Evolutionary conservation across 2,113 vertebrate genomes (phyloP).

Genomic region (Bombycilla garrulus): DNA sequence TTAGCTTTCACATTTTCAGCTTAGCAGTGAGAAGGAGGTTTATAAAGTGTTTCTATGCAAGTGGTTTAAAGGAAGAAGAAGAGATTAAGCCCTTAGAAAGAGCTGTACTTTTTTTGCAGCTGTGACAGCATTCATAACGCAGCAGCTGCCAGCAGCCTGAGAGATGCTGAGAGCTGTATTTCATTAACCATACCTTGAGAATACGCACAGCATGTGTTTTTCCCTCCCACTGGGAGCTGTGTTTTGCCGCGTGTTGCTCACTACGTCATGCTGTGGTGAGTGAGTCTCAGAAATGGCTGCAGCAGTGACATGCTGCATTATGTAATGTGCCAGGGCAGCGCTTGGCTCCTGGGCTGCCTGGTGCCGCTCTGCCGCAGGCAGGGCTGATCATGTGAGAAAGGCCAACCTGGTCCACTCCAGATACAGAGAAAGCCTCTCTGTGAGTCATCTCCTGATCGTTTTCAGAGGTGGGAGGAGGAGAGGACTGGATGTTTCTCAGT

Average conservation of each 20-base stretch:
- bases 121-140: neutral
- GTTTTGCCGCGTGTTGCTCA: neutral
- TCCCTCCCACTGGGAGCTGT: neutral
- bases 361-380: neutral
- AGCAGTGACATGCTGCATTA: constrained; percentile 12
- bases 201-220: neutral
- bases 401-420: neutral
- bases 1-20: neutral
- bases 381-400: neutral
- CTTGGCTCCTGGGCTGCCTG: neutral
- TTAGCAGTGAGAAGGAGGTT: neutral
- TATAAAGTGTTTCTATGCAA: neutral
- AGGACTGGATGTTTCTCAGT: neutral
- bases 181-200: constrained; percentile 23
- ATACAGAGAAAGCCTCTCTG: neutral
- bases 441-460: neutral
- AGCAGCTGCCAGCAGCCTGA: constrained; percentile 6
- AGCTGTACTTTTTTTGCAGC: neutral
- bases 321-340: neutral
- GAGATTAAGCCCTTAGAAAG: neutral
- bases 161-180: constrained; percentile 23
- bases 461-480: neutral
- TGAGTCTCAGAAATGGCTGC: constrained; percentile 23
- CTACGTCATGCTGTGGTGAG: neutral
- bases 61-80: neutral